phyloP scores from a whole-genome alignment of 2,113 vertebrate genomes.

The Saccopteryx bilineata region DNA sequence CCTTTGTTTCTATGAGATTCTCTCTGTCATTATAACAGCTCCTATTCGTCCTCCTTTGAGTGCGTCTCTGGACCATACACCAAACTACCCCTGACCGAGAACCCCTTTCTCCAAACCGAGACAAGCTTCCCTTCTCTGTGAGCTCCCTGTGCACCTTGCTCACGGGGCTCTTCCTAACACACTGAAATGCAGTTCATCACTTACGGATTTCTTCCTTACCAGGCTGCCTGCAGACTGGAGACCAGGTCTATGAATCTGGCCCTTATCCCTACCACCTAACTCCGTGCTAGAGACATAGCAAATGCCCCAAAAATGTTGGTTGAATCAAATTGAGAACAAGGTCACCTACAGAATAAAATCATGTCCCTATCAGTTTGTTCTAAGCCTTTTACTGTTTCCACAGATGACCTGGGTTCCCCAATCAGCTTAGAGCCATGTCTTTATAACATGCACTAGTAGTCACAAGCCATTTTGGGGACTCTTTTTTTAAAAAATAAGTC shows the following conservation, averaged over 20 bases:
- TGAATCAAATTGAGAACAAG: constrained; percentile 67
- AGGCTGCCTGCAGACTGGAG: not conserved
- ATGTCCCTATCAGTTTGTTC: not conserved
- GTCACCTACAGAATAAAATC: constrained; percentile 66
- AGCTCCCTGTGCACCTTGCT: not conserved
- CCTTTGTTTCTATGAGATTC: not conserved
- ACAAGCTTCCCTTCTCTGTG: not conserved
- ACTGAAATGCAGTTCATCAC: not conserved
- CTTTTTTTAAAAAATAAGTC: constrained; percentile 59
- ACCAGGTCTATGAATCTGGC: not conserved
- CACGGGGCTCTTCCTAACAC: not conserved
- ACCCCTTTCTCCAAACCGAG: not conserved
- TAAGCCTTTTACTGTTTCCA: constrained; percentile 17
- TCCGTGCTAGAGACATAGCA: not conserved
- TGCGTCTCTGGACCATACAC: not conserved
- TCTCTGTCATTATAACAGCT: not conserved
- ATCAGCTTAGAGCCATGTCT: not conserved
- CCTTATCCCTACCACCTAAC: not conserved
- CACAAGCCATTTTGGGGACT: not conserved
- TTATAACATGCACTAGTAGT: not conserved
- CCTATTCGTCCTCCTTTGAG: not conserved
- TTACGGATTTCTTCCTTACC: not conserved
- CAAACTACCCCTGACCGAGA: not conserved
- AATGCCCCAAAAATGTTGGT: constrained; percentile 46
- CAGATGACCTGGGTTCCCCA: constrained; percentile 12